Evolutionary conservation across 1,140 invertebrate species (phyloP).

Genomic region (Cotesia glomerata): DNA sequence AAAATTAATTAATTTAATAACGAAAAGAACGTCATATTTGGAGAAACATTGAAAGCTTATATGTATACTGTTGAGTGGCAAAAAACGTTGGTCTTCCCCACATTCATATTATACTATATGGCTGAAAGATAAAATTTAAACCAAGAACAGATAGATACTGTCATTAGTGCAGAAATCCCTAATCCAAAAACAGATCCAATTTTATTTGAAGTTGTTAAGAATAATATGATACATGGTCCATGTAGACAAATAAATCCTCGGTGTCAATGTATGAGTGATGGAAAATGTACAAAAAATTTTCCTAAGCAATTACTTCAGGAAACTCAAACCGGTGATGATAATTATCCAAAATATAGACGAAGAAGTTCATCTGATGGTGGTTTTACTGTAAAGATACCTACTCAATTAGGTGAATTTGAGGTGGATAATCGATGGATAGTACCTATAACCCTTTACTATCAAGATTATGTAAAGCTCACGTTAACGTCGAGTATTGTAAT

Average conservation of each 20-base stretch:
- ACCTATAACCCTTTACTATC: conserved; percentile 62
- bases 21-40: conserved; percentile 48
- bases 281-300: neutral
- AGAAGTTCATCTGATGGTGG: neutral
- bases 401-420: conserved; percentile 48
- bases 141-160: conserved; percentile 50
- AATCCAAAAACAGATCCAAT: conserved; percentile 47
- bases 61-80: conserved; percentile 61
- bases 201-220: conserved; percentile 50
- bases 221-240: conserved; percentile 61
- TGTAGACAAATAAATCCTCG: conserved; percentile 46
- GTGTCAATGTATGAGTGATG: conserved; percentile 48
- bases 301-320: no score
- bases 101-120: conserved; percentile 59
- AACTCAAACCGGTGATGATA: no score
- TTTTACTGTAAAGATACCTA: conserved; percentile 20
- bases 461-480: conserved; percentile 57
- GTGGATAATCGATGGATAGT: no score
- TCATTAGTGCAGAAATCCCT: conserved; percentile 61
- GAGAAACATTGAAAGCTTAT: conserved; percentile 38
- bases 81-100: conserved; percentile 61
- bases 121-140: conserved; percentile 45
- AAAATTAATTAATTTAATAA: conserved; percentile 48
- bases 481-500: conserved; percentile 44
- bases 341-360: no score